A percentile compares a stretch with the other conserved stretches of the same genome.
phyloP scores from a whole-genome alignment of 92 coral and sea anemone genomes.

The Porites evermanni region DNA sequence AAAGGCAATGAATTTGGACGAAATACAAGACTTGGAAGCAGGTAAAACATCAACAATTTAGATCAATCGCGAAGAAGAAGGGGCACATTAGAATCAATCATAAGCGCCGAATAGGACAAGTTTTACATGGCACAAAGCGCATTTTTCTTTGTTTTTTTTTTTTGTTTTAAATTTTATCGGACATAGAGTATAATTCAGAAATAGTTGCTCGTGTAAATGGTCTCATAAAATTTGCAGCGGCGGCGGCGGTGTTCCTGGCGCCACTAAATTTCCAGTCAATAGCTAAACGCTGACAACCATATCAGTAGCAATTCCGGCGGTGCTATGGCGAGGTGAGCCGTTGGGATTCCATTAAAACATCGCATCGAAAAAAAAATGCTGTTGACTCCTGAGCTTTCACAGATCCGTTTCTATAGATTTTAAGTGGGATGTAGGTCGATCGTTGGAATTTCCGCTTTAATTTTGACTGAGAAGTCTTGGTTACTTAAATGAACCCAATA shows the following conservation, averaged over 20 bases:
- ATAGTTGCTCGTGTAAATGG: too few relatives aligned
- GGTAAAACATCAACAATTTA: conserved; percentile 4
- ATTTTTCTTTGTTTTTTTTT: conserved; percentile 13
- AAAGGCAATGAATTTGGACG: conserved; percentile 13
- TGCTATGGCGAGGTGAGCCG: too few relatives aligned
- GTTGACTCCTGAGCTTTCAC: neutral
- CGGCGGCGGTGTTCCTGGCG: neutral
- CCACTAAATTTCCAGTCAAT: neutral
- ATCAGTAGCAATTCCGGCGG: too few relatives aligned
- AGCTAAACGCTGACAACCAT: too few relatives aligned
- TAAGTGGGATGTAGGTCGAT: neutral
- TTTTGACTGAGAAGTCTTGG: neutral
- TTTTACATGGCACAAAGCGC: neutral
- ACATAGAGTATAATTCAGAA: too few relatives aligned
- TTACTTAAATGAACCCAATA: neutral
- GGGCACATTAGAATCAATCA: neutral
- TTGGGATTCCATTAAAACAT: too few relatives aligned
- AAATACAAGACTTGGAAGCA: conserved; percentile 16
- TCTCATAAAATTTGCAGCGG: too few relatives aligned
- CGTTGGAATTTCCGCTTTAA: conserved; percentile 12
- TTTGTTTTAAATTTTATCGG: neutral
- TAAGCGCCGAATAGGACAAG: neutral
- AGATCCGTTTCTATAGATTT: neutral
- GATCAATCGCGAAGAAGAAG: neutral
- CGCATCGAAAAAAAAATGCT: too few relatives aligned